Percentiles rank a stretch among this genome's conserved stretches.
These are phyloP conservation scores for Ceraclea dissimilis DNA, from an alignment of 2,888 invertebrate genomes.

Conservation along the genomic window DNA sequence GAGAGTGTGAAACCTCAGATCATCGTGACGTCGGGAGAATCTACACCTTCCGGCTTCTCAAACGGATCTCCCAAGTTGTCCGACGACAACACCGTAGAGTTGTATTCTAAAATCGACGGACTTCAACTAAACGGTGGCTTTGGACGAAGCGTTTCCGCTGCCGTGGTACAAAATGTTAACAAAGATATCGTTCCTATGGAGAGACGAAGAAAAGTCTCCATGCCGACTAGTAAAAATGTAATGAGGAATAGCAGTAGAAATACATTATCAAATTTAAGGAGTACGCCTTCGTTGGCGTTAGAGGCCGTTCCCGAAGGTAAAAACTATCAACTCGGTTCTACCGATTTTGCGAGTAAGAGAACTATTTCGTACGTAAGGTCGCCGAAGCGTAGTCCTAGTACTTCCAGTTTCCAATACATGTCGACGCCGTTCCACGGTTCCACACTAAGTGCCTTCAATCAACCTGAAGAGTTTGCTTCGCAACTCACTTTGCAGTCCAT, in stretches of 20 bases:
- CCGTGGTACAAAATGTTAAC: slow-evolving; percentile 48
- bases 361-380: slow-evolving; percentile 40
- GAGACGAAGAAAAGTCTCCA: slow-evolving; percentile 38
- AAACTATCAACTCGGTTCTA: slow-evolving; percentile 15
- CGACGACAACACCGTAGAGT: neutral
- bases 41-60: slow-evolving; percentile 11
- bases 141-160: slow-evolving; percentile 64
- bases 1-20: slow-evolving; percentile 36
- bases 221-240: slow-evolving; percentile 32
- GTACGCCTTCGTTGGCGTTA: slow-evolving; percentile 52
- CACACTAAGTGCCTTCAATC: slow-evolving; percentile 67
- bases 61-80: slow-evolving; percentile 25
- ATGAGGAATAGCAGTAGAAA: slow-evolving; percentile 27
- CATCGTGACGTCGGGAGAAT: slow-evolving; percentile 22
- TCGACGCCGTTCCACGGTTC: slow-evolving; percentile 83
- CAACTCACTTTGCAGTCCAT: slow-evolving; percentile 68
- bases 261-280: slow-evolving; percentile 50
- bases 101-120: neutral
- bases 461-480: slow-evolving; percentile 70
- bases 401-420: slow-evolving; percentile 76
- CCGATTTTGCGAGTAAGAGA: slow-evolving; percentile 21
- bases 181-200: slow-evolving; percentile 30
- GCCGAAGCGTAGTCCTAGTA: slow-evolving; percentile 65
- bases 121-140: slow-evolving; percentile 36
- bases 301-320: slow-evolving; percentile 63